A percentile compares a stretch with the other conserved stretches of the same genome.
Evolutionary conservation across 2,797 vertebrate genomes (phyloP).

Genomic region (Kryptopterus vitreolus): DNA sequence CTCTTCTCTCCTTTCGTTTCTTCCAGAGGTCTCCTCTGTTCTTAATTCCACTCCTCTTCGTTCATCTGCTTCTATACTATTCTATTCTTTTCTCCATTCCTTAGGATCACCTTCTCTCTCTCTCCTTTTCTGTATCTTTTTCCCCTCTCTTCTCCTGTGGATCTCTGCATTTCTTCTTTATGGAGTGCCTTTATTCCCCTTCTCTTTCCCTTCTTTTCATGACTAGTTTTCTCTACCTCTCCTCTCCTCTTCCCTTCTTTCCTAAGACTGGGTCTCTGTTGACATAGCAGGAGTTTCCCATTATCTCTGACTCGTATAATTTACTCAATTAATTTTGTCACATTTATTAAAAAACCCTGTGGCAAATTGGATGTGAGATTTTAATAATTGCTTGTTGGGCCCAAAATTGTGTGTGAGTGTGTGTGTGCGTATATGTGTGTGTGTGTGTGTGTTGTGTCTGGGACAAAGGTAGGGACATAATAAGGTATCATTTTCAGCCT

Average conservation of each 20-base stretch:
- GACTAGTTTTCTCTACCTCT: neutral
- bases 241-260: neutral
- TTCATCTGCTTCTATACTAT: neutral
- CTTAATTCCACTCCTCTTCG: too few relatives aligned
- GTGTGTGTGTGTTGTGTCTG: neutral
- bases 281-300: constrained; percentile 16
- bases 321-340: constrained; percentile 32
- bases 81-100: neutral
- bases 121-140: too few relatives aligned
- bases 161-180: too few relatives aligned
- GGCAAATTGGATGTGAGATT: constrained; percentile 33
- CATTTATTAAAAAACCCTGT: neutral
- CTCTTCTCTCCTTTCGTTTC: neutral
- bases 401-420: neutral
- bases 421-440: neutral
- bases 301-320: constrained; percentile 25
- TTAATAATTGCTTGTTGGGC: constrained; percentile 31
- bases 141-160: too few relatives aligned
- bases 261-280: neutral
- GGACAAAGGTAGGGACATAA: neutral
- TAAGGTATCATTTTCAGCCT: neutral
- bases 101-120: too few relatives aligned
- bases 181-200: too few relatives aligned
- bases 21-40: too few relatives aligned
- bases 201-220: neutral